Evolutionary conservation across 2,888 invertebrate species (phyloP), one percentile per base, ranked within the genome.

Genomic region (Synanthedon formicaeformis): DNA sequence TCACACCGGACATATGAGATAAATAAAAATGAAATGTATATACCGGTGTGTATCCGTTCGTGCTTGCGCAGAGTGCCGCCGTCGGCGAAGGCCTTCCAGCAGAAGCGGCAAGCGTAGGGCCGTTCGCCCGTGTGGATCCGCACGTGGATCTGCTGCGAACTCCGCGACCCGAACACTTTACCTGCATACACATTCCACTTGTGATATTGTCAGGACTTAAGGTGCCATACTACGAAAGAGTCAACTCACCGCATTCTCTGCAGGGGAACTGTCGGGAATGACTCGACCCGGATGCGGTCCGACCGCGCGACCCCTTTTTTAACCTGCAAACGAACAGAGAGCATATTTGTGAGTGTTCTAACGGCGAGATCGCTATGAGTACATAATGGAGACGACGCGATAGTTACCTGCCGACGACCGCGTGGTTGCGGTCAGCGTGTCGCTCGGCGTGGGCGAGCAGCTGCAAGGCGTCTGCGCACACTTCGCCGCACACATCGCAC

Each of bases 11-110:
- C 23, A 6, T 34, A 34, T 34, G 27, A 34, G 27, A 8, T 34
- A 8, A 34, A 34, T 8, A 34, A 34, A 8, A 34, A 34, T 6
- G 8, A 34, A 34, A 34, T 8, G 8, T 34, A 10, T 23, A 34
- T 34, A 87, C 91, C 94, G 0, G 95, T 95, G 64, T 95, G 95
- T 64, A 95, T 95, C 10, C 95, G 88, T 69, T 95, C 95, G 70
- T 95, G 95, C 69, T 95, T 95, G 40, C 95, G 83, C 50, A 95
- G 75, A 1, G 95, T 95, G 23, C 95, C 95, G 45, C 95, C 95
- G 73, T 95, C 95, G 0, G 95, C 95, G 72, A 95, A 95, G 0
- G 95, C 95, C 71, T 95, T 95, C 94, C 94, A 94, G 70, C 95
- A 95, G 77, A 92, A 95, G 10, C 93, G 90, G 69, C 95, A 95